Evolutionary conservation across 2,113 vertebrate genomes (phyloP).

Genomic region (Elgaria multicarinata): DNA sequence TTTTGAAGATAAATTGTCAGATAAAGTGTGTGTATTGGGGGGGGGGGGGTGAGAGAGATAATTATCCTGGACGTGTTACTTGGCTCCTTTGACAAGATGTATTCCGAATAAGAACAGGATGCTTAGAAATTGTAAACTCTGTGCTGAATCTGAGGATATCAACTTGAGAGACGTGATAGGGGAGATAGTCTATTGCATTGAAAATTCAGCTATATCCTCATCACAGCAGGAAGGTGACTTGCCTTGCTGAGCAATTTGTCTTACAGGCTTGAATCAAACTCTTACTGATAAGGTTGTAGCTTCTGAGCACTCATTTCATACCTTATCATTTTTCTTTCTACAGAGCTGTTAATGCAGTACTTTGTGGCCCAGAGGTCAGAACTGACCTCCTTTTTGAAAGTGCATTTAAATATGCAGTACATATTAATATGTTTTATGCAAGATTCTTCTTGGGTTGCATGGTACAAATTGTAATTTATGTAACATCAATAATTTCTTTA

Average conservation of each 20-base stretch:
- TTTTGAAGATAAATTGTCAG: constrained; percentile 72
- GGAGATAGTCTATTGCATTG: constrained; percentile 78
- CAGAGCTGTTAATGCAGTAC: constrained; percentile 78
- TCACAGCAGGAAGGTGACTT: constrained; percentile 85
- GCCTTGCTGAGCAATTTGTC: constrained; percentile 84
- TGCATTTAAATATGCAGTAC: constrained; percentile 75
- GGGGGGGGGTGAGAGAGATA: constrained; percentile 66
- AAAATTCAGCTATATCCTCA: constrained; percentile 80
- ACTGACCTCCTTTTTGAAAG: constrained; percentile 80
- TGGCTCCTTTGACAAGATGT: constrained; percentile 75
- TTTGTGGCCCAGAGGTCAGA: constrained; percentile 84
- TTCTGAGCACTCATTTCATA: constrained; percentile 82
- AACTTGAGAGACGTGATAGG: constrained; percentile 77
- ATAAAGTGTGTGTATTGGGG: constrained; percentile 53
- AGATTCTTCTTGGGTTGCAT: constrained; percentile 61
- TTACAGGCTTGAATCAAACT: constrained; percentile 83
- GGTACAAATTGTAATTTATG: constrained; percentile 56
- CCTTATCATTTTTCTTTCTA: constrained; percentile 84
- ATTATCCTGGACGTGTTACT: constrained; percentile 67
- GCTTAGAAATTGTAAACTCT: constrained; percentile 74
- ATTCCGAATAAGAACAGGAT: constrained; percentile 77
- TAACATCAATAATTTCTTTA: constrained; percentile 43
- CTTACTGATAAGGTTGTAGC: constrained; percentile 82
- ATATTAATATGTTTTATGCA: constrained; percentile 65
- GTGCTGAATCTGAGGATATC: constrained; percentile 69